Conservation (phyloP, 92 coral and sea anemone genomes). For the Porites divaricata region DNA sequence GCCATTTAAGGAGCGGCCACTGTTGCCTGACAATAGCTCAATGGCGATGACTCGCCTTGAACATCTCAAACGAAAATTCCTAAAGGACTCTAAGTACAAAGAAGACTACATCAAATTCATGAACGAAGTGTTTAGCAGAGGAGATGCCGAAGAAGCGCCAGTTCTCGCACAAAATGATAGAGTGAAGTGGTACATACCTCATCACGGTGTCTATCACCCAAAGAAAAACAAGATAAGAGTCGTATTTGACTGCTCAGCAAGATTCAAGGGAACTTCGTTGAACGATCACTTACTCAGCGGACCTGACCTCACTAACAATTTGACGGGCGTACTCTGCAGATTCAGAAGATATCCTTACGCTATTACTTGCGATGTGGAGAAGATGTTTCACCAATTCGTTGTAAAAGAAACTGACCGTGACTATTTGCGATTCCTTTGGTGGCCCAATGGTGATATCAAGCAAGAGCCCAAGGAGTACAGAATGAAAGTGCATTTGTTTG, state of each 20-base stretch:
- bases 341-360: slow-evolving; percentile 2
- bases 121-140: slow-evolving; percentile 20
- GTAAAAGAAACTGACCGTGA: background rate
- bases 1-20: slow-evolving; percentile 28
- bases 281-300: slow-evolving; percentile 34
- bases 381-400: slow-evolving; percentile 25
- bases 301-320: slow-evolving; percentile 31
- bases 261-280: slow-evolving; percentile 29
- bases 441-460: too few species aligned
- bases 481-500: background rate
- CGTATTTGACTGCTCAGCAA: slow-evolving; percentile 22
- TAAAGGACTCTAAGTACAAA: slow-evolving; percentile 22
- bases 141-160: slow-evolving; percentile 25
- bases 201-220: slow-evolving; percentile 32
- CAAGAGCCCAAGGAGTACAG: too few species aligned
- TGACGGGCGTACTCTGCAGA: background rate
- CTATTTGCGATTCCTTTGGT: too few species aligned
- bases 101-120: slow-evolving; percentile 34
- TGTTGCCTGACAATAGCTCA: slow-evolving; percentile 15
- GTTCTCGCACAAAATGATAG: background rate
- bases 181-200: slow-evolving; percentile 37
- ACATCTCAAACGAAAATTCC: slow-evolving; percentile 26
- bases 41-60: slow-evolving; percentile 12
- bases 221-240: slow-evolving; percentile 46
- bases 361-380: slow-evolving; percentile 28